These are phyloP conservation scores for Asarcornis scutulata DNA, from an alignment of 2,113 vertebrate genomes.

Conservation along the genomic window DNA sequence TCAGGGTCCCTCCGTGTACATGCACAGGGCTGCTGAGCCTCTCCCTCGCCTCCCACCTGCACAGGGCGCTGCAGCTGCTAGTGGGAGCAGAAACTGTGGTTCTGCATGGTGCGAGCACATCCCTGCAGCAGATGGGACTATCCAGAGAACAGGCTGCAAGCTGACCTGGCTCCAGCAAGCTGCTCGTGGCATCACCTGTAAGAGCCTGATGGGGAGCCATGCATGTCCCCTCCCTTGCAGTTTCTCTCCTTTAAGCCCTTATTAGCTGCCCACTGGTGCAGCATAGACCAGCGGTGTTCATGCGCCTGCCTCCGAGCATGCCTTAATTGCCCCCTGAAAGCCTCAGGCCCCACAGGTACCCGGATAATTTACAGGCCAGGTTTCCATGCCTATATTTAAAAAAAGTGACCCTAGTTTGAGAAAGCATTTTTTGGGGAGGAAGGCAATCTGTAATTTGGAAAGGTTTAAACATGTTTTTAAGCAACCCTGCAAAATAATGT, in stretches of 20 bases:
- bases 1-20: too few relatives aligned
- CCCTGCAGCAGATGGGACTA: background rate
- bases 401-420: background rate
- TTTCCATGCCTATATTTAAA: background rate
- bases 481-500: background rate
- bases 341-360: background rate
- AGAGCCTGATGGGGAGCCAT: background rate
- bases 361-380: background rate
- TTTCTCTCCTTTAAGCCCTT: background rate
- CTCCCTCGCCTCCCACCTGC: accelerated
- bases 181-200: background rate
- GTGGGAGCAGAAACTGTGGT: too few relatives aligned
- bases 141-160: background rate
- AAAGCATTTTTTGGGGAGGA: background rate
- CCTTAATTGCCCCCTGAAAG: background rate
- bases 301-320: accelerated
- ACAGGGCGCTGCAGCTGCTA: accelerated
- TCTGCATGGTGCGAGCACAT: background rate
- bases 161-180: background rate
- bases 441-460: constrained; percentile 7
- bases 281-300: background rate
- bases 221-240: background rate
- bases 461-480: constrained; percentile 40
- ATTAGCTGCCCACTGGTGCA: background rate
- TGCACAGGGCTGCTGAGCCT: background rate